Percentiles rank a stretch among this genome's conserved stretches.
Evolutionary conservation across 2,113 vertebrate species (phyloP).

Genomic region (Aplodontia rufa): DNA sequence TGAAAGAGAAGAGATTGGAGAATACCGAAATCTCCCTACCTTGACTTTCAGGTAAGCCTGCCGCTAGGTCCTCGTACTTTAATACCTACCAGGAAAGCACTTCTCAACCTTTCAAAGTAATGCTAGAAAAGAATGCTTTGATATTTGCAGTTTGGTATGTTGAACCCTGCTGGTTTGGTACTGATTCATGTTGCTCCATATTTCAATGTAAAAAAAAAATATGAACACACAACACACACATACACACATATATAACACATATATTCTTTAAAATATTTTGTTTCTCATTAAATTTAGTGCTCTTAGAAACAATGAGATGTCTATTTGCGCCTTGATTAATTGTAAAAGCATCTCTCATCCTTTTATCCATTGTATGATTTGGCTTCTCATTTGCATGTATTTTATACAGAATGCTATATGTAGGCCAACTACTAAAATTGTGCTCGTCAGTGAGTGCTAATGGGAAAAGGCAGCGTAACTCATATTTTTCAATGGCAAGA

Average conservation of each 20-base stretch:
- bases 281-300: neutral
- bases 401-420: neutral
- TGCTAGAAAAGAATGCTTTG: neutral
- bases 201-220: neutral
- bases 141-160: neutral
- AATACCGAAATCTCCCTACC: neutral
- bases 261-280: neutral
- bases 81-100: neutral
- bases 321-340: neutral
- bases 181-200: neutral
- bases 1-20: neutral
- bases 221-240: too few species aligned
- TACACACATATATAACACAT: too few species aligned
- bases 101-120: neutral
- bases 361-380: neutral
- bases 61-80: neutral
- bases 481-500: neutral
- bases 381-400: neutral
- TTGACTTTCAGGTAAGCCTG: neutral
- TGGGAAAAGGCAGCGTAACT: constrained; percentile 3
- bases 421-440: neutral
- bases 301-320: neutral
- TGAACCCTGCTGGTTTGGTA: neutral
- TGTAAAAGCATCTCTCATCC: neutral
- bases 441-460: neutral